A percentile compares a stretch with the other conserved stretches of the same genome.
phyloP scores from a whole-genome alignment of 2,113 vertebrate genomes.

The Pomatostomus ruficeps region DNA sequence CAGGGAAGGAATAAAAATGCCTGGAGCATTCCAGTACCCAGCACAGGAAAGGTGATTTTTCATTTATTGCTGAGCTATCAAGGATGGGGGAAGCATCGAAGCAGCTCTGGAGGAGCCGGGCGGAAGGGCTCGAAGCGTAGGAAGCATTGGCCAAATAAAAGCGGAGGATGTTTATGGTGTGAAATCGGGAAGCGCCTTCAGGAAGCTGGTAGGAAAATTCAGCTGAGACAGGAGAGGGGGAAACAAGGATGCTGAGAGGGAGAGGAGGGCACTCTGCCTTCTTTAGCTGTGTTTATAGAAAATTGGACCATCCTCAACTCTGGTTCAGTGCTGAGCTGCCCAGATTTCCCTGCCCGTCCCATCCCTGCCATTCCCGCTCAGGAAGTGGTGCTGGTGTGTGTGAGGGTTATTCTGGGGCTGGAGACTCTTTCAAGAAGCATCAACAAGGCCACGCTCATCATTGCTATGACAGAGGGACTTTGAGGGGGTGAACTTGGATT shows the following conservation, averaged over 20 bases:
- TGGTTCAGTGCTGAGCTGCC: background rate
- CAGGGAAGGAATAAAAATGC: background rate
- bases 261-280: background rate
- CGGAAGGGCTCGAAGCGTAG: background rate
- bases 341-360: background rate
- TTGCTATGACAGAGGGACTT: background rate
- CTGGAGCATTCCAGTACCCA: background rate
- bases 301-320: background rate
- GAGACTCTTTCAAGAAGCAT: background rate
- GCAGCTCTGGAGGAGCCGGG: background rate
- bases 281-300: background rate
- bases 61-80: conserved; percentile 15
- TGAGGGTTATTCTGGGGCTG: background rate
- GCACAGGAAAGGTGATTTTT: background rate
- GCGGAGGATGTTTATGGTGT: conserved; percentile 58
- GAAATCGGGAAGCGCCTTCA: conserved; percentile 41
- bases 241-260: background rate
- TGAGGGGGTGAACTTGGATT: background rate
- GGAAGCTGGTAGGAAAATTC: conserved; percentile 39
- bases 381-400: background rate
- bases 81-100: background rate
- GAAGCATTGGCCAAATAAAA: conserved; percentile 22
- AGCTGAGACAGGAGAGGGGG: conserved; percentile 9
- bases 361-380: background rate
- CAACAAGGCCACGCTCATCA: background rate